These are phyloP conservation scores for Guaruba guarouba DNA, from an alignment of 2,113 vertebrate species.

Conservation along the genomic window DNA sequence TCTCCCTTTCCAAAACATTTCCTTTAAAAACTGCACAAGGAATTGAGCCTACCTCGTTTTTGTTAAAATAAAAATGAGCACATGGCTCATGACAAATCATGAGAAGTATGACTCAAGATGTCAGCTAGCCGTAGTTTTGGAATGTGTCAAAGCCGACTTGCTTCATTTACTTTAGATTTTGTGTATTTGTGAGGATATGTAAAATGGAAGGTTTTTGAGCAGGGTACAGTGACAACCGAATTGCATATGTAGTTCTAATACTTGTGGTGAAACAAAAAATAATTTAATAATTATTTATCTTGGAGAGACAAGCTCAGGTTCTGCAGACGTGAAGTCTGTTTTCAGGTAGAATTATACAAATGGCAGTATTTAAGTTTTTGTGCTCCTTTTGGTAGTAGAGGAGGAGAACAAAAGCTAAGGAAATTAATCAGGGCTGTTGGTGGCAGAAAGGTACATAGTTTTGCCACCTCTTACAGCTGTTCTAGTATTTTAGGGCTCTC, in stretches of 20 bases:
- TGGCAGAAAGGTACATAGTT: not conserved
- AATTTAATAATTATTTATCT: not conserved
- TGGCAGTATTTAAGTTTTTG: not conserved
- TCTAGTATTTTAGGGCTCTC: not conserved
- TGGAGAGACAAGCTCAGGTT: not conserved
- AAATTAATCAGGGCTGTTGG: not conserved
- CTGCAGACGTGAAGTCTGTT: not conserved
- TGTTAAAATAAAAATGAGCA: conserved; percentile 17
- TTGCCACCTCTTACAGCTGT: rapidly evolving
- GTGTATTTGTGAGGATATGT: not conserved
- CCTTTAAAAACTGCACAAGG: not conserved
- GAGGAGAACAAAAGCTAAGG: not conserved
- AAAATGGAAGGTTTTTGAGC: not conserved
- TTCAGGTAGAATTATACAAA: not conserved
- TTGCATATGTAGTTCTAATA: not conserved
- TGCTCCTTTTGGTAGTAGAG: not conserved
- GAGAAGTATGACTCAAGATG: conserved; percentile 34
- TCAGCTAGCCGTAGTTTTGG: not conserved
- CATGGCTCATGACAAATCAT: conserved; percentile 30
- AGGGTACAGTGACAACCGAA: not conserved
- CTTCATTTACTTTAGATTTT: not conserved
- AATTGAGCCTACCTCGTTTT: not conserved
- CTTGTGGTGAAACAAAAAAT: not conserved
- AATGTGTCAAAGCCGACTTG: not conserved
- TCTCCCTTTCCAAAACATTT: not conserved